Conservation (phyloP, 2,888 invertebrate species). For the Brenthis hecate region DNA sequence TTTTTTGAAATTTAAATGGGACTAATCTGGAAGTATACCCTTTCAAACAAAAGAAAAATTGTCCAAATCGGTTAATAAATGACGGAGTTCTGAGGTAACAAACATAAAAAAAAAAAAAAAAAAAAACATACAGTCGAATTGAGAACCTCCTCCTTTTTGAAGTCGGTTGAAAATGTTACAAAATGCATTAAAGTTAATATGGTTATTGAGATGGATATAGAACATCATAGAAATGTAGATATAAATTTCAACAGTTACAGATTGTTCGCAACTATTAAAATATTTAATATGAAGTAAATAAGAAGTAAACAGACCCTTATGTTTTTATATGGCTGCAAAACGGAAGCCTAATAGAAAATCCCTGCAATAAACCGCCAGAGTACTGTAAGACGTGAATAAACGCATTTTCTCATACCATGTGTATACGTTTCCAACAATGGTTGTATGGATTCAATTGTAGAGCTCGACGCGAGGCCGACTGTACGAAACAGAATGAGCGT, state of each 20-base stretch:
- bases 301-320: neutral
- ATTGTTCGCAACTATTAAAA: too few relatives aligned
- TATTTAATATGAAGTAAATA: neutral
- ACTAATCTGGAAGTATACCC: too few relatives aligned
- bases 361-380: neutral
- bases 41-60: too few relatives aligned
- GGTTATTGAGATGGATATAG: too few relatives aligned
- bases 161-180: neutral
- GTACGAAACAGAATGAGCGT: conserved; percentile 27
- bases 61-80: too few relatives aligned
- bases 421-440: neutral
- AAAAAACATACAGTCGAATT: too few relatives aligned
- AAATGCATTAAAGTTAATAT: neutral
- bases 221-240: too few relatives aligned
- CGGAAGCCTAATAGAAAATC: conserved; percentile 6
- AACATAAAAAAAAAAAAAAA: too few relatives aligned
- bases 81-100: too few relatives aligned
- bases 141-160: too few relatives aligned
- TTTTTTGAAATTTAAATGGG: too few relatives aligned
- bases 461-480: conserved; percentile 6
- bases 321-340: conserved; percentile 1
- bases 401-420: neutral
- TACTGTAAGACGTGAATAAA: conserved; percentile 9
- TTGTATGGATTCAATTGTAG: neutral
- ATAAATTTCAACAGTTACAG: too few relatives aligned